Evolutionary conservation across 2,797 vertebrate species (phyloP).

Genomic region (Corythornis leucogaster): DNA sequence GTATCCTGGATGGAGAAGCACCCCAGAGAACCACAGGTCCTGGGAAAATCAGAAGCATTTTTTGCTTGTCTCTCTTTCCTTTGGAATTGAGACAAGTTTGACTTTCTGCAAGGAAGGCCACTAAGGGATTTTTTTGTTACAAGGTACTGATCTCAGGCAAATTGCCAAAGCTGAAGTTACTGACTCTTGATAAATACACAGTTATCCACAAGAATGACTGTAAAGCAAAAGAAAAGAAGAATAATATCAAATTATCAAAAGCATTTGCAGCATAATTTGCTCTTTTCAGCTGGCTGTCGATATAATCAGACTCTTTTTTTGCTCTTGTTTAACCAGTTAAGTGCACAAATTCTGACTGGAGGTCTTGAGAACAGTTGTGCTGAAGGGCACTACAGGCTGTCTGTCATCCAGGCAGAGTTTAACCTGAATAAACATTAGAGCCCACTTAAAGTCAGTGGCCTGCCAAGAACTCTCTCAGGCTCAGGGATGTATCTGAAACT

Average conservation of each 20-base stretch:
- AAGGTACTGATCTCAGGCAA: not conserved
- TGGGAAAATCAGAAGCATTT: not conserved
- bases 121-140: not conserved
- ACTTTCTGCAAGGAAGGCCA: not conserved
- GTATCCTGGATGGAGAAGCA: not conserved
- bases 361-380: not conserved
- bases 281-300: not conserved
- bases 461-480: not conserved
- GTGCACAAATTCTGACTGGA: not conserved
- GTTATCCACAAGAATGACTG: not conserved
- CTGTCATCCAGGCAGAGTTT: not conserved
- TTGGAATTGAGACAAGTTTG: not conserved
- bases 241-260: not conserved
- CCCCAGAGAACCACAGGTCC: not conserved
- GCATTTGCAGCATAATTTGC: not conserved
- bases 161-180: not conserved
- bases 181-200: not conserved
- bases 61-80: not conserved
- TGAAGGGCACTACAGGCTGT: not conserved
- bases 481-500: not conserved
- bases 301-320: not conserved
- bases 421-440: not conserved
- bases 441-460: not conserved
- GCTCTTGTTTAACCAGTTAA: not conserved
- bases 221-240: not conserved